Conservation (phyloP, 2,113 vertebrate species). For the Orientallactaga bullata region DNA sequence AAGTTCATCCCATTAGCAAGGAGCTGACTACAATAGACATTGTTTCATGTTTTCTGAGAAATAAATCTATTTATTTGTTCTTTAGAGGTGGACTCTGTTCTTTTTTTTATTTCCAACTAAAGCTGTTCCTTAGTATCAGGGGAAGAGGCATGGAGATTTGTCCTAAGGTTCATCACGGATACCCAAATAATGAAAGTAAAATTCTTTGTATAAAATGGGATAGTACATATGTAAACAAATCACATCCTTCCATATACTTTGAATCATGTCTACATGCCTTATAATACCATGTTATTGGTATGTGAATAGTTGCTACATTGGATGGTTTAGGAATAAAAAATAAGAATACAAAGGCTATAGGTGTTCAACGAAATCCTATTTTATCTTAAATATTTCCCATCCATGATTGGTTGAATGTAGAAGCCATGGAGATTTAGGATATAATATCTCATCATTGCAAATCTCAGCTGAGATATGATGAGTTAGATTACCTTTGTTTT, state of each 20-base stretch:
- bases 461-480: constrained; percentile 26
- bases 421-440: not conserved
- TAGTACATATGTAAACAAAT: not conserved
- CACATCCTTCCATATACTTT: not conserved
- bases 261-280: not conserved
- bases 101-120: constrained; percentile 8
- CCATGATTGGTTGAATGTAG: not conserved
- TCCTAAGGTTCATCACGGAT: not conserved
- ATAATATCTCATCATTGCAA: not conserved
- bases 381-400: not conserved
- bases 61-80: not conserved
- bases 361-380: not conserved
- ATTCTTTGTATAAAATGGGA: not conserved
- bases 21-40: too few species aligned
- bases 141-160: not conserved
- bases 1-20: too few species aligned
- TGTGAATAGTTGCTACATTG: not conserved
- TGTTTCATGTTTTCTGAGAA: too few species aligned
- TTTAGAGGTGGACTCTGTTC: not conserved
- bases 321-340: not conserved
- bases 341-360: not conserved
- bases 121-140: not conserved
- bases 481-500: constrained; percentile 10
- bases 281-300: not conserved
- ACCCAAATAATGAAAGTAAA: not conserved